Conservation (phyloP, 2,888 invertebrate genomes). For the Panzeria rudis region DNA sequence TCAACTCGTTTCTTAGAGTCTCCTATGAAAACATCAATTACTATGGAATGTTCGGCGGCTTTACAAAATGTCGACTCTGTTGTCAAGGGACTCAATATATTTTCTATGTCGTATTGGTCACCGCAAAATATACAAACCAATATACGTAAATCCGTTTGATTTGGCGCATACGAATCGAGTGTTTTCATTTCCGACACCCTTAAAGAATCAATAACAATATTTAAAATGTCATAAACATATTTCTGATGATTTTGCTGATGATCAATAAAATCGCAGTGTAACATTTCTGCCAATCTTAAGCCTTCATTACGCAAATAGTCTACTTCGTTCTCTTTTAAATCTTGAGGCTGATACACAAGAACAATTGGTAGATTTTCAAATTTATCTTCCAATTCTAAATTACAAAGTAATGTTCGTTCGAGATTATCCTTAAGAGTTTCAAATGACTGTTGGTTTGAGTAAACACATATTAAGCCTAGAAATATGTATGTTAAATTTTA, state of each 20-base stretch:
- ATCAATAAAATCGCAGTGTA: conserved; percentile 84
- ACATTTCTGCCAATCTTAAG: conserved; percentile 94
- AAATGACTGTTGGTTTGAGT: conserved; percentile 95
- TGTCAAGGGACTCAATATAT: conserved; percentile 93
- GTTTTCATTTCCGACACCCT: conserved; percentile 83
- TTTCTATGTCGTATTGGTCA: conserved; percentile 95
- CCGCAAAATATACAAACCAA: conserved; percentile 98
- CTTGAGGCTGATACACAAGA: conserved; percentile 93
- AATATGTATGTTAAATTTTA: not conserved
- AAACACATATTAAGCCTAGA: conserved; percentile 92
- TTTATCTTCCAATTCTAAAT: conserved; percentile 95
- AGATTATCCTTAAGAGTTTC: conserved; percentile 96
- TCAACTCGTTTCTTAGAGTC: conserved; percentile 94
- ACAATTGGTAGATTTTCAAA: conserved; percentile 95
- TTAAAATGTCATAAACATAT: conserved; percentile 83
- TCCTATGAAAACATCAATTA: conserved; percentile 95
- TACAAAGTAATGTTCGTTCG: conserved; percentile 94
- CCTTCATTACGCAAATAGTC: conserved; percentile 94
- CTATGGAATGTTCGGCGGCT: conserved; percentile 90
- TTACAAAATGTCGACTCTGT: conserved; percentile 90
- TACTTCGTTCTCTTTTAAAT: conserved; percentile 93
- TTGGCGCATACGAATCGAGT: conserved; percentile 82
- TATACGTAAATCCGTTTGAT: conserved; percentile 87
- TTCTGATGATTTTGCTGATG: conserved; percentile 83
- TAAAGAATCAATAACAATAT: conserved; percentile 83